These are phyloP conservation scores for Petrocephalus sullivani DNA, from an alignment of 2,797 vertebrate species.

Conservation along the genomic window DNA sequence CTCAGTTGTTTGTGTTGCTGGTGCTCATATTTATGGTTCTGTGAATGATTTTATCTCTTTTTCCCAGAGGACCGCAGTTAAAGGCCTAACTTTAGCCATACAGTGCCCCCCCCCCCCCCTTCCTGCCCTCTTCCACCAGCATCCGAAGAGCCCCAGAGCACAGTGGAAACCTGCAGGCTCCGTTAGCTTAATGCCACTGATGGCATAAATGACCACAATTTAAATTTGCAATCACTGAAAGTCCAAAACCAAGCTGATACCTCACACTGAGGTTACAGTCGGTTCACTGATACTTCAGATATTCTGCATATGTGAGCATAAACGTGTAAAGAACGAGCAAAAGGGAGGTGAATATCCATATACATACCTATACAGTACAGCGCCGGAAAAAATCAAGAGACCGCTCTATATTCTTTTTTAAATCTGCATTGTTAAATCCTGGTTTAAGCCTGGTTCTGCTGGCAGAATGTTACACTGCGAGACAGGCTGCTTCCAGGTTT, in stretches of 20 bases:
- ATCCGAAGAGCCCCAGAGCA: neutral
- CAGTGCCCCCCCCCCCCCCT: too few relatives aligned
- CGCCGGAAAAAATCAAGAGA: too few relatives aligned
- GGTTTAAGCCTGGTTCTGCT: too few relatives aligned
- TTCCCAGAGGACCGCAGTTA: neutral
- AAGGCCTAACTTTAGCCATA: neutral
- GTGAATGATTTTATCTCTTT: neutral
- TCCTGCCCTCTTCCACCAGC: neutral
- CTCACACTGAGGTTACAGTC: neutral
- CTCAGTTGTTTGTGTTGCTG: conserved; percentile 24
- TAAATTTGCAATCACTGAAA: neutral
- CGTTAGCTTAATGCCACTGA: neutral
- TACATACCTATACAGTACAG: too few relatives aligned
- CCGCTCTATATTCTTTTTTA: too few relatives aligned
- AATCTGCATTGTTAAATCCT: too few relatives aligned
- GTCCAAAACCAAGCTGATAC: neutral
- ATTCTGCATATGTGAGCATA: neutral
- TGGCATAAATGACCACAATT: neutral
- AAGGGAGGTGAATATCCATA: too few relatives aligned
- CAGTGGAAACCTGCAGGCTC: neutral
- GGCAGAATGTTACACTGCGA: too few relatives aligned
- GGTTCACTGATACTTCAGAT: neutral
- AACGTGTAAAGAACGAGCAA: neutral
- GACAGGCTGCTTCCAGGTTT: too few relatives aligned
- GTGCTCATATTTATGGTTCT: conserved; percentile 13